phyloP scores from a whole-genome alignment of 2,888 invertebrate genomes.

The Mesochorus sp. region DNA sequence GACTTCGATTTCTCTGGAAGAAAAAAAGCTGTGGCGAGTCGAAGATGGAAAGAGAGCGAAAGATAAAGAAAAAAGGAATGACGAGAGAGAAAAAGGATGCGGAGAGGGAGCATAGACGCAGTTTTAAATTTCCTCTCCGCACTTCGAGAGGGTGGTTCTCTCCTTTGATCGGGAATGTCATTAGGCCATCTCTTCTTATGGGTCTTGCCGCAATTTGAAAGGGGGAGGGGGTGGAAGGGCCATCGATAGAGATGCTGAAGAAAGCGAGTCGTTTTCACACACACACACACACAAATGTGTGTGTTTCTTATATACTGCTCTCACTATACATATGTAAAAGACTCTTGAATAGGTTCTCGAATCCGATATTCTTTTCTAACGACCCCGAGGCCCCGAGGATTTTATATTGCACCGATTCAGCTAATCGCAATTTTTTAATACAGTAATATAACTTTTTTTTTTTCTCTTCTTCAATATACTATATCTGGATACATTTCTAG shows the following conservation, averaged over 20 bases:
- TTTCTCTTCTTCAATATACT: background rate
- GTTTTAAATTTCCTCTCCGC: constrained; percentile 78
- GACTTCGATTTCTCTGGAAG: constrained; percentile 65
- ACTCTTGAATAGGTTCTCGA: background rate
- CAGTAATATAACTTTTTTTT: background rate
- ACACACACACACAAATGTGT: no score
- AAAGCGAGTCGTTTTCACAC: constrained; percentile 11
- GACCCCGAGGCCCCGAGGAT: background rate
- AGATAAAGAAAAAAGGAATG: constrained; percentile 29
- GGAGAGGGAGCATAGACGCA: constrained; percentile 68
- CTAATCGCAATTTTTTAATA: constrained; percentile 26
- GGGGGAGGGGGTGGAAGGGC: no score
- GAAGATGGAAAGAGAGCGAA: constrained; percentile 15
- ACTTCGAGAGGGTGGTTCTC: constrained; percentile 71
- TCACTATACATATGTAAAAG: background rate
- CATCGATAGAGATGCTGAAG: constrained; percentile 33
- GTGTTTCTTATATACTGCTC: background rate
- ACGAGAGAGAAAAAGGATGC: constrained; percentile 20
- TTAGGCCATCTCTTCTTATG: constrained; percentile 72
- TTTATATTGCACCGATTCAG: constrained; percentile 18
- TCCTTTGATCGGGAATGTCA: constrained; percentile 78
- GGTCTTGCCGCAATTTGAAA: constrained; percentile 62
- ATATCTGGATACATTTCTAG: background rate
- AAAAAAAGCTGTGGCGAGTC: background rate
- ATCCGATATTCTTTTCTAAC: background rate